Evolutionary conservation across 1,140 invertebrate species (phyloP), one percentile per base, ranked within the genome.

Genomic region (Drusus annulatus): DNA sequence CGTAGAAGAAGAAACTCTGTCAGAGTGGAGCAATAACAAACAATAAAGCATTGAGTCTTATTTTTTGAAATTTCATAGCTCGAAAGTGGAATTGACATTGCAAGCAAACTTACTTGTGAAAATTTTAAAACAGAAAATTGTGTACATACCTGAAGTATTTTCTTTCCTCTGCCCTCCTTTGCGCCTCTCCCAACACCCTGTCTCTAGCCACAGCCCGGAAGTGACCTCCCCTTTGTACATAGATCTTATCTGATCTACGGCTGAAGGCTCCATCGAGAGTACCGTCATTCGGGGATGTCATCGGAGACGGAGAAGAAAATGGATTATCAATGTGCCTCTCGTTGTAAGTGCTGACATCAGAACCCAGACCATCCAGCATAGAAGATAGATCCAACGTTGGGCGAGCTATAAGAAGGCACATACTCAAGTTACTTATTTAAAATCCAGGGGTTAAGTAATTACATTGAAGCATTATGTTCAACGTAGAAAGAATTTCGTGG

Each of bases 251-350:
- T 10, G 86, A 85, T 84, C 88, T 86, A 4, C 84, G 77, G 36
- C 86, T 84, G 62, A 89, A 89, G 0, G 87, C 87, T 23, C 86
- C 85, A 28, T 84, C 78, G 13, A 89, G 65, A 74, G 87, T 84
- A 1, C 89, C 88, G 84, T 90, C 88, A 82, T 89, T 90, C 1
- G 89, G 89, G 71, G 89, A 90, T 50, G 88, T 90, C 45, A 90
- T 83, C 0, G 89, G 89, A 56, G 89, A 90, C 62, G 89, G 89
- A 75, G 89, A 90, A 68, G 89, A 90, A 80, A 90, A 90, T 28
- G 89, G 89, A 82, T 90, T 90, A 71, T 90, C 89, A 69, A 90
- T 90, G 63, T 90, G 89, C 58, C 89, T 87, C 50, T 90, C 89
- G 77, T 90, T 86, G 79, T 89, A 90, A 31, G 87, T 85, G 5